These are phyloP conservation scores for Bimastos eiseni DNA, from an alignment of 2,888 invertebrate genomes.

Conservation along the genomic window DNA sequence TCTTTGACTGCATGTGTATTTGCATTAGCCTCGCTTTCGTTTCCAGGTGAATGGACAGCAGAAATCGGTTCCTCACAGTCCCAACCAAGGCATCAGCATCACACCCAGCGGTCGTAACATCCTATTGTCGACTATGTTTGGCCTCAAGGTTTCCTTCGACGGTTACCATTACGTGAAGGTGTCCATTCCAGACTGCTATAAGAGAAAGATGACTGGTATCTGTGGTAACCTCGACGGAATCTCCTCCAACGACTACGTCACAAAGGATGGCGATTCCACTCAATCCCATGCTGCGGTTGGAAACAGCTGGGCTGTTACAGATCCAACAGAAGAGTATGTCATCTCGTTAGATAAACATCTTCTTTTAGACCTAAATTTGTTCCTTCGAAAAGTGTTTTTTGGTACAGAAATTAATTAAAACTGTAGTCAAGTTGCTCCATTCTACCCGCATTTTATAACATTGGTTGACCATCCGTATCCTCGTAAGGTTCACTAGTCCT, in stretches of 20 bases:
- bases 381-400: neutral
- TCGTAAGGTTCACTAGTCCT: too few species aligned
- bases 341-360: neutral
- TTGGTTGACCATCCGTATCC: too few species aligned
- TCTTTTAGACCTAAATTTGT: neutral
- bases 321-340: neutral
- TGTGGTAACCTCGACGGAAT: constrained; percentile 22
- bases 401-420: too few species aligned
- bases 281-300: neutral
- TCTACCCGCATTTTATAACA: too few species aligned
- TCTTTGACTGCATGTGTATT: neutral
- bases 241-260: neutral
- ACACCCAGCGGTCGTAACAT: neutral
- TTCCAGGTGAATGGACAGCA: constrained; percentile 21
- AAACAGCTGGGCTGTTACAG: neutral
- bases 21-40: neutral
- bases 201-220: neutral
- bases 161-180: neutral
- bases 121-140: neutral
- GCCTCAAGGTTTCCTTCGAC: neutral
- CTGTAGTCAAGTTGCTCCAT: neutral
- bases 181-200: neutral
- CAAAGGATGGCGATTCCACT: neutral
- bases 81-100: neutral
- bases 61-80: neutral